phyloP scores from a whole-genome alignment of 1,140 invertebrate species.

The Zaprionus lachaisei region DNA sequence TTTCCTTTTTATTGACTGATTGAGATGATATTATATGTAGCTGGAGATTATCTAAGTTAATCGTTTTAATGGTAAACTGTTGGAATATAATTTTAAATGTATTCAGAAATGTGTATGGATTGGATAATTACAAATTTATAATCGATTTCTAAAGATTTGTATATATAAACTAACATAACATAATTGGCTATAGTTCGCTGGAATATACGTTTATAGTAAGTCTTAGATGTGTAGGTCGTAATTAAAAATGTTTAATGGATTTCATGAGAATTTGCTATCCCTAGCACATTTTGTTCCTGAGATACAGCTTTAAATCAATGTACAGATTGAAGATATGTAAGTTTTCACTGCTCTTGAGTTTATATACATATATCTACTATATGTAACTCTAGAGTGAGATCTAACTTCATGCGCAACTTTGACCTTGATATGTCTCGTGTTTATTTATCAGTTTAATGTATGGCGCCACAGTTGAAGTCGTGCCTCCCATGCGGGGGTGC shows the following conservation, averaged over 20 bases:
- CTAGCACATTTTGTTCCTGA: not conserved
- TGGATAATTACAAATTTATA: too few species aligned
- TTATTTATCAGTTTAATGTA: slow-evolving; percentile 38
- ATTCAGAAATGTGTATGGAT: too few species aligned
- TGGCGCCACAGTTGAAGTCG: slow-evolving; percentile 23
- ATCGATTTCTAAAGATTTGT: too few species aligned
- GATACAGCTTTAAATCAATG: not conserved
- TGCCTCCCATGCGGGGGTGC: slow-evolving; percentile 29
- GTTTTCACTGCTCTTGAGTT: not conserved
- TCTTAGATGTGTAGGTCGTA: too few species aligned
- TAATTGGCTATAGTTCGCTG: too few species aligned
- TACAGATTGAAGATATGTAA: not conserved
- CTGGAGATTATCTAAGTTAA: not conserved
- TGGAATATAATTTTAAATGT: not conserved
- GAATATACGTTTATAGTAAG: too few species aligned
- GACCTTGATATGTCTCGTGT: slow-evolving; percentile 67
- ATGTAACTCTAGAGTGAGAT: not conserved
- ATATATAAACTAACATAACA: too few species aligned
- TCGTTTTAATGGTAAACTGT: not conserved
- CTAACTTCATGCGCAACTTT: slow-evolving; percentile 15
- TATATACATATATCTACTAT: not conserved
- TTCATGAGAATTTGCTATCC: not conserved
- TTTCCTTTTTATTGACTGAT: not conserved
- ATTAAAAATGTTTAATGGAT: too few species aligned
- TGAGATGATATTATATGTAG: not conserved